Evolutionary conservation across 2,888 invertebrate genomes (phyloP).

Genomic region (Diaperis boleti): DNA sequence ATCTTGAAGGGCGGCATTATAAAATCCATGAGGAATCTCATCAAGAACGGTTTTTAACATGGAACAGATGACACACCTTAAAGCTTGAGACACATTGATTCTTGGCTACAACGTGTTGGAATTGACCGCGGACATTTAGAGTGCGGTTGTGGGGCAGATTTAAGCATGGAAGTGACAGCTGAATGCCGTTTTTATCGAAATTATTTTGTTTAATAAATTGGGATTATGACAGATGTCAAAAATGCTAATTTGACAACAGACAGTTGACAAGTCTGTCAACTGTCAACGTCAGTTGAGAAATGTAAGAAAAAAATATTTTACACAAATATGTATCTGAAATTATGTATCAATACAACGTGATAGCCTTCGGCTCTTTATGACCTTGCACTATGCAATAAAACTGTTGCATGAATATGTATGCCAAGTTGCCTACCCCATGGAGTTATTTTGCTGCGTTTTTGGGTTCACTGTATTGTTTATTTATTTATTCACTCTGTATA

Average conservation of each 20-base stretch:
- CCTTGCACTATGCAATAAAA: too few species aligned
- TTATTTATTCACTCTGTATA: too few species aligned
- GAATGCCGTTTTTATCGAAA: constrained; percentile 6
- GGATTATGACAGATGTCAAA: too few species aligned
- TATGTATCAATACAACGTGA: too few species aligned
- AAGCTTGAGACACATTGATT: constrained; percentile 16
- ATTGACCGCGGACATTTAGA: not conserved
- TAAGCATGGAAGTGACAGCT: constrained; percentile 7
- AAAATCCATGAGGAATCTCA: constrained; percentile 48
- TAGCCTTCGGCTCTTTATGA: too few species aligned
- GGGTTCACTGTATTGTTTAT: too few species aligned
- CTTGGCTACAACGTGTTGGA: not conserved
- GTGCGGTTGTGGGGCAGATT: not conserved
- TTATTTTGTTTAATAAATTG: too few species aligned
- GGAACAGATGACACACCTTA: constrained; percentile 22
- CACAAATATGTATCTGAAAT: too few species aligned
- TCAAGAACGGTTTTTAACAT: constrained; percentile 26
- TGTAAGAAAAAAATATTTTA: not conserved
- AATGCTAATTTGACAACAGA: not conserved
- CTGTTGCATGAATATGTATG: too few species aligned
- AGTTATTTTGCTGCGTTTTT: too few species aligned
- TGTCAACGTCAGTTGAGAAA: not conserved
- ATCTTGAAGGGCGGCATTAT: constrained; percentile 47
- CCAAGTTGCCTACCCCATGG: too few species aligned
- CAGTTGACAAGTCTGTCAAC: not conserved